Evolutionary conservation across 2,113 vertebrate genomes (phyloP).

Genomic region (Salvelinus namaycush): DNA sequence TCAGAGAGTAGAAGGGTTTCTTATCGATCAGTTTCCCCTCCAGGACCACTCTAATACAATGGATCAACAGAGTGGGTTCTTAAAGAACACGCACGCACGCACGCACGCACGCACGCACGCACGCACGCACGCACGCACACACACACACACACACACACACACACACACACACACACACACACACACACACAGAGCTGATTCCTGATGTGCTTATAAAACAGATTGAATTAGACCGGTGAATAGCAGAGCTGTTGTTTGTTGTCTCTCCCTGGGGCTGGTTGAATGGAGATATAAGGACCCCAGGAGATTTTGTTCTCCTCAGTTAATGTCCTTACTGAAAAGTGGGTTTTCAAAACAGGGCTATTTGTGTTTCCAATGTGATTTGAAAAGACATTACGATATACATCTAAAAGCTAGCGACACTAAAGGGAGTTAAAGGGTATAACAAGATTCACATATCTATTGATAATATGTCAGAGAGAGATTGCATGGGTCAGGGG

Average conservation of each 20-base stretch:
- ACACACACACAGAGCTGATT: too few species aligned
- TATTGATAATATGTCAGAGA: background rate
- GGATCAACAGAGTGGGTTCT: too few species aligned
- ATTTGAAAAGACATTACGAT: background rate
- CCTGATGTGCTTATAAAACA: background rate
- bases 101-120: too few species aligned
- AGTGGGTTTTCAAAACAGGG: background rate
- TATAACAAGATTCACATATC: background rate
- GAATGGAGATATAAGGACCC: background rate
- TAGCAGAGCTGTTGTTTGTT: background rate
- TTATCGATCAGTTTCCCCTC: too few species aligned
- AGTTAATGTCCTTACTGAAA: background rate
- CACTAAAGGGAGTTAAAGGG: background rate
- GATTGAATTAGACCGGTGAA: conserved; percentile 7
- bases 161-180: too few species aligned
- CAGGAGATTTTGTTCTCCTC: background rate
- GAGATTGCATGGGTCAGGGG: too few species aligned
- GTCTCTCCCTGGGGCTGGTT: background rate
- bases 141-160: too few species aligned
- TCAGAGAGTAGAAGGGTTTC: too few species aligned
- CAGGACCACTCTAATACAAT: too few species aligned
- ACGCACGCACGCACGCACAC: too few species aligned
- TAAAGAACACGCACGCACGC: too few species aligned
- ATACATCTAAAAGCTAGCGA: background rate
- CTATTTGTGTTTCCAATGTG: background rate